These are phyloP conservation scores for Micronycteris hirsuta DNA, from an alignment of 2,113 vertebrate species.

Conservation along the genomic window DNA sequence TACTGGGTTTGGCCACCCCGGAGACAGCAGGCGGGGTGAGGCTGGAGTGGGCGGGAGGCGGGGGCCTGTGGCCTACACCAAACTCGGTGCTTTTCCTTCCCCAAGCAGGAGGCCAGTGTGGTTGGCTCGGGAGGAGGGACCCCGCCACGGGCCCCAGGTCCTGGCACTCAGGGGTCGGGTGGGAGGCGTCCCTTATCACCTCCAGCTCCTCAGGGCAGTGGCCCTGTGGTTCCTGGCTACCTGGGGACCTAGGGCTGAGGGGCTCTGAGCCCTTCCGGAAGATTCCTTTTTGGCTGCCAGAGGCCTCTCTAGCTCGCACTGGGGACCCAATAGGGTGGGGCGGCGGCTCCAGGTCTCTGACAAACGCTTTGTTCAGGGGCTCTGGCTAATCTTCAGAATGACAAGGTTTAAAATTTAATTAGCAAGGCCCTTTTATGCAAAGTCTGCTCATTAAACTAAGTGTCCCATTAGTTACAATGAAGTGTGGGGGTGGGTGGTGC, in stretches of 20 bases:
- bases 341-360: neutral
- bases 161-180: neutral
- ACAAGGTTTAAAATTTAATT: conserved; percentile 75
- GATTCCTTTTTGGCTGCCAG: neutral
- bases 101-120: fast-evolving
- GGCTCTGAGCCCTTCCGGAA: neutral
- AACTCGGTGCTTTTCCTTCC: fast-evolving
- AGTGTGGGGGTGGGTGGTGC: neutral
- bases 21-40: no score
- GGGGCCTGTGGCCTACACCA: fast-evolving
- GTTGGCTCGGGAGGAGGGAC: neutral
- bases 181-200: neutral
- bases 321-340: neutral
- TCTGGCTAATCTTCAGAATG: conserved; percentile 21
- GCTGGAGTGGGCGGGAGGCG: fast-evolving
- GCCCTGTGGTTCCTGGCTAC: neutral
- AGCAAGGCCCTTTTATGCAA: conserved; percentile 72
- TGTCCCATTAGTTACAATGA: conserved; percentile 73
- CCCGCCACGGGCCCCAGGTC: fast-evolving
- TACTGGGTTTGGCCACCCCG: fast-evolving
- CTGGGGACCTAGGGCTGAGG: neutral
- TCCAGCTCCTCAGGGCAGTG: neutral
- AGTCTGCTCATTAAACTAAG: conserved; percentile 78
- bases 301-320: no score
- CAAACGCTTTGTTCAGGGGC: neutral